phyloP scores from a whole-genome alignment of 1,140 invertebrate genomes.

The Pseudoatta argentina region DNA sequence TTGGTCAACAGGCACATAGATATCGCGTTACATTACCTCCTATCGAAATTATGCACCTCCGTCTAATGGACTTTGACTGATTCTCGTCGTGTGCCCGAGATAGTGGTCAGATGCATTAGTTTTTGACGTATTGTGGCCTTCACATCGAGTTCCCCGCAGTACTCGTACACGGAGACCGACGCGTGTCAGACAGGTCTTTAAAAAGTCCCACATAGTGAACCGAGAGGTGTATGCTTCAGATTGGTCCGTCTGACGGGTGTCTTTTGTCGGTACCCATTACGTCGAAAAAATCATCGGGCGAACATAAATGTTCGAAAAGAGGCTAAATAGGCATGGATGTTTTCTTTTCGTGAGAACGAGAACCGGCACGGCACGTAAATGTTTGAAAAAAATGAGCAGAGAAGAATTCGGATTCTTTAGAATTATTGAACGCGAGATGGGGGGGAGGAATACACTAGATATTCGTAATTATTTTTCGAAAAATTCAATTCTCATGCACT shows the following conservation, averaged over 20 bases:
- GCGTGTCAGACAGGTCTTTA: conserved; percentile 38
- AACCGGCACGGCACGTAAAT: not conserved
- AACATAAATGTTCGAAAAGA: conserved; percentile 15
- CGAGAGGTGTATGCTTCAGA: conserved; percentile 32
- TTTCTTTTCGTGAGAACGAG: conserved; percentile 12
- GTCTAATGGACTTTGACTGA: conserved; percentile 76
- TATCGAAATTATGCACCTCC: conserved; percentile 64
- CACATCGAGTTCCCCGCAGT: conserved; percentile 18
- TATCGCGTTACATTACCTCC: conserved; percentile 65
- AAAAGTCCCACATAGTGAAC: not conserved
- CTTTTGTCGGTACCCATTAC: conserved; percentile 48
- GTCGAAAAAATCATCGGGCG: conserved; percentile 38
- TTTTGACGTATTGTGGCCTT: conserved; percentile 53
- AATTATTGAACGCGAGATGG: not conserved
- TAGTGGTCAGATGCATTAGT: conserved; percentile 68
- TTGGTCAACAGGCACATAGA: conserved; percentile 41
- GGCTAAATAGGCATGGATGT: conserved; percentile 6
- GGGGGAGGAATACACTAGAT: not conserved
- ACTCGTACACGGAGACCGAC: conserved; percentile 2
- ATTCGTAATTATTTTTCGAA: not conserved
- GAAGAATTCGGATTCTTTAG: not conserved
- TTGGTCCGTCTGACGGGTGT: conserved; percentile 41
- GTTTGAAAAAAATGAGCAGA: not conserved
- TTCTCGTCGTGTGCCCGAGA: conserved; percentile 76
- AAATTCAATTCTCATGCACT: not conserved